Base-by-base conservation (phyloP, 2,888 invertebrate genomes). In the Sphaeridia pumilis region DNA sequence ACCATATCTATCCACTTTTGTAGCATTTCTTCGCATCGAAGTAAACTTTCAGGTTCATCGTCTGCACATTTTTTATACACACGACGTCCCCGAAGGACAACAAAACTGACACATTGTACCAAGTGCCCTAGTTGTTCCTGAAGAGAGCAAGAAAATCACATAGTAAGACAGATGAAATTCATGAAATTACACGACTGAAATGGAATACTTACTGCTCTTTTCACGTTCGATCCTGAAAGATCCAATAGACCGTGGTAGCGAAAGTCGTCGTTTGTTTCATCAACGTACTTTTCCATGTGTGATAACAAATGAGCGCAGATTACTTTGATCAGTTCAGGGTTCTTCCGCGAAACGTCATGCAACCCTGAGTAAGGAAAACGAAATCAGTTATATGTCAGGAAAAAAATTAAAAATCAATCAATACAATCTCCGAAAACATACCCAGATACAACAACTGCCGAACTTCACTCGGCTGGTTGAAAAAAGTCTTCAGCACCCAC, bases 91-190 rank as follows among this genome's bases (percentile, higher is more conserved):
- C 52, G 45, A 3, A 41, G n/a, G 14, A 53, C 45, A 0, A 61
- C 58, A 50, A 48, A 58, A 17, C 56, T 54, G 3, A 59, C 34
- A 42, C 58, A 57, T 35, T 62, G 62, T 1, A 60, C 46, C 2
- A 58, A 27, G 20, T 56, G 54, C 17, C 61, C 63, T 2, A 63
- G 42, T 20, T 60, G 53, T 49, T 63, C 63, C 63, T 63, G 20
- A 10, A 46, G 56, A n/a, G 2, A 14, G 38, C 36, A 31, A 14
- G 31, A 31, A 7, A 17, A 34, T 46, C 34, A 22, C 12, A 34
- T 7, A 31, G 7, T 22, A 43, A 20, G 10, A 12, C 20, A 21
- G 7, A 22, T 10, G 10, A 43, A 24, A 10, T 22, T 5, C 22
- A 21, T n/a, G n/a, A 31, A 31, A 31, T 12, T 43, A 43, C 43